Evolutionary conservation across 2,888 invertebrate species (phyloP), one percentile per base, ranked within the genome.

Genomic region (Agrochola lychnidis): DNA sequence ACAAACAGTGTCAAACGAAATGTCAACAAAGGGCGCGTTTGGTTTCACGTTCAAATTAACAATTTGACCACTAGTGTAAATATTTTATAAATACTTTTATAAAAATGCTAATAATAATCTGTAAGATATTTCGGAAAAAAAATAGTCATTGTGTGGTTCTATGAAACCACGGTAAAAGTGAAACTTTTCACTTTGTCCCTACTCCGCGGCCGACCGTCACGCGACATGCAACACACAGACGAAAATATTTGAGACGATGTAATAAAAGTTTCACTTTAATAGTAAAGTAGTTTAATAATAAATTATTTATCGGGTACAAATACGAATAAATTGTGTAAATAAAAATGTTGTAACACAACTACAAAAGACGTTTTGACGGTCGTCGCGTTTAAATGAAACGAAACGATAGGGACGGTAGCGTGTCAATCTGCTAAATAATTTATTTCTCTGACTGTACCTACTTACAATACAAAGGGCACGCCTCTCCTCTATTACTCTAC

Each of bases 1-100:
- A 83, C 82, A 77, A 81, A 63, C 85, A 36, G 36, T 89, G 88
- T 87, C 89, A 88, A 81, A 83, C 70, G 48, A 74, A 70, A 79
- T 83, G 82, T 82, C 83, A 83, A 83, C 83, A 85, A 74, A 16
- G 4, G 6, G 61, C 30, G 56, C 82, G 85, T 82, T 83, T 59
- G 5, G 53, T 85, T 71, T 71, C 36, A 57, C 42, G 76, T 53
- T 51, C 9, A 63, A 71, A 57, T 25, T 14, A 48, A 30, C 59
- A 79, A 40, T 53, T n/a, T 53, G 19, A 14, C 5, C n/a, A 79
- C 22, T 1, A 9, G 30, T 19, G n/a, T 16, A 36, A 40, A 48
- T 36, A 42, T 25, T 4, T 4, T 2, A 12, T 10, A 12, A 30
- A 56, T n/a, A 12, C 12, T 70, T 22, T 19, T 42, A 22, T 14